These are phyloP conservation scores for Magallana gigas DNA, from an alignment of 1,140 invertebrate species.

Conservation along the genomic window DNA sequence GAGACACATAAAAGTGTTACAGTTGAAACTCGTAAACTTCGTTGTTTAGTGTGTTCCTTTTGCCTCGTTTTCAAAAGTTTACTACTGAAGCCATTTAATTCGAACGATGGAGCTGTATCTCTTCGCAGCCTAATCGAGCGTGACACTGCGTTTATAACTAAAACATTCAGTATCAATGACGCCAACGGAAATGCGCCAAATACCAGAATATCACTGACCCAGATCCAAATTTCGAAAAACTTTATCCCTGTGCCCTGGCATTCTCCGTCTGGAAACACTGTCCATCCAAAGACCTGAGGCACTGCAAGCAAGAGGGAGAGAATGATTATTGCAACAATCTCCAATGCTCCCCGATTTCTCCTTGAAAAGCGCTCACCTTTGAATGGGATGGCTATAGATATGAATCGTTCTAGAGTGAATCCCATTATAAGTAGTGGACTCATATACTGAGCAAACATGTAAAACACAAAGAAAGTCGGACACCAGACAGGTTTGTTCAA, in stretches of 20 bases:
- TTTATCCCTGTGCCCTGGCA: neutral
- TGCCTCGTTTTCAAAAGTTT: neutral
- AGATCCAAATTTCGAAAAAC: slow-evolving; percentile 62
- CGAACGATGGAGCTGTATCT: neutral
- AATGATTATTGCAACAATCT: slow-evolving; percentile 53
- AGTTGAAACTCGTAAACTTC: slow-evolving; percentile 34
- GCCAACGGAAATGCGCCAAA: slow-evolving; percentile 67
- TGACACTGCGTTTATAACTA: slow-evolving; percentile 54
- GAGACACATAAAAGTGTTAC: slow-evolving; percentile 45
- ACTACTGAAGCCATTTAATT: neutral
- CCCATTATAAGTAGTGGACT: slow-evolving; percentile 80
- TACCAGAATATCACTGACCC: slow-evolving; percentile 65
- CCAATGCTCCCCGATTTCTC: slow-evolving; percentile 49
- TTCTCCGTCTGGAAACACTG: slow-evolving; percentile 38
- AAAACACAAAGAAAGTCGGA: slow-evolving; percentile 65
- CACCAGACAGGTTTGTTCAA: slow-evolving; percentile 61
- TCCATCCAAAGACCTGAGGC: slow-evolving; percentile 70
- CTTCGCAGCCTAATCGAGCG: slow-evolving; percentile 20
- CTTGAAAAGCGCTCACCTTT: slow-evolving; percentile 76
- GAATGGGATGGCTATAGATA: slow-evolving; percentile 95
- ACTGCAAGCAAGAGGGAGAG: slow-evolving; percentile 55
- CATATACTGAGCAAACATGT: slow-evolving; percentile 72
- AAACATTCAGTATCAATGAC: slow-evolving; percentile 59
- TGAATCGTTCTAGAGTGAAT: slow-evolving; percentile 95
- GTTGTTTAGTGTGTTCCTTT: neutral